Base-by-base conservation (phyloP, 1,140 invertebrate genomes). In the Eulimnadia texana region DNA sequence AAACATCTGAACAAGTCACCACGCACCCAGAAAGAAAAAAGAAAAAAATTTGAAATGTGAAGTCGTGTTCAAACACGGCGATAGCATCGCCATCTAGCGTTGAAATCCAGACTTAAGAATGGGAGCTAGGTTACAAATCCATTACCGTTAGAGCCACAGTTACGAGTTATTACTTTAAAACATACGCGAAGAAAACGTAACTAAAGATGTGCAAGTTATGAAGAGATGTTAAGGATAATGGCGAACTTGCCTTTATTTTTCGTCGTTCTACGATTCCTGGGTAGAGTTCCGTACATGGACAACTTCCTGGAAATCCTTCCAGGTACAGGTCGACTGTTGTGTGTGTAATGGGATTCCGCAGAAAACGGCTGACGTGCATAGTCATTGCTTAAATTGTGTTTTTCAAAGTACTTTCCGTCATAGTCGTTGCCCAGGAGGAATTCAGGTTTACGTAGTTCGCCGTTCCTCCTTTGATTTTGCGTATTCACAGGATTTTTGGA, bases 271-370 rank as follows among this genome's bases (percentile, higher is more conserved):
- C 55, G 24, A 33, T 57, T 57, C 0, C 60, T 50, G 29, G 60
- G 60, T 29, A 61, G 53, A 19, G 60, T 61, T 29, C 60, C 60
- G 28, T 61, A 61, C 19, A 51, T 52, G 16, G 60, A 61, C 23
- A 61, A n/a, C 25, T 61, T 61, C 22, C 55, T 29, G 28, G 55
- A 57, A 27, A 57, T 42, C 16, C 33, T 42, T 42, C 33, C 33
- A 6, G 16, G 6, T 42, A 9, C 33, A 16, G 33, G 6, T 42
- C 33, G 33, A 6, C 33, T 42, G 16, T 6, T 9, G 6, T 42
- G 33, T 16, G 33, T 9, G 16, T 42, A 42, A 9, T 6, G 16
- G 6, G 6, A 6, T 16, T 42, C 33, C 6, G 33, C 16, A 16
- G 33, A 42, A 42, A 42, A 42, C 6, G 33, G 33, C 33, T 42